phyloP scores from a whole-genome alignment of 1,140 invertebrate species.

The Drosophila bifasciata region DNA sequence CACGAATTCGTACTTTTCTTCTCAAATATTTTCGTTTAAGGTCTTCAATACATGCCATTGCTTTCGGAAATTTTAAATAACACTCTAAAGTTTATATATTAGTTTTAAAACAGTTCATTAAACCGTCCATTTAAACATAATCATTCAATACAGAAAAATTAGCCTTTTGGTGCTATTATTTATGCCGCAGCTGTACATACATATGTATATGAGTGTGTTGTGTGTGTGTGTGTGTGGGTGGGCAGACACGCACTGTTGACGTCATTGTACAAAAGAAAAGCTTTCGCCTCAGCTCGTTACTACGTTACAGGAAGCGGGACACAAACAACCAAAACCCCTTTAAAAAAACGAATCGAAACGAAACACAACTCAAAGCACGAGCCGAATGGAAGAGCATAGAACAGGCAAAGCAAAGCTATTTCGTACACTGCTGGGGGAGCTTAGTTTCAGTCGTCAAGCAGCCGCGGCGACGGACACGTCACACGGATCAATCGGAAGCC shows the following conservation, averaged over 20 bases:
- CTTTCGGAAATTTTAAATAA: too few relatives aligned
- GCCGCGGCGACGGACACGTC: conserved; percentile 63
- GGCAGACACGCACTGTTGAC: conserved; percentile 69
- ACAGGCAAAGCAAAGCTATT: conserved; percentile 47
- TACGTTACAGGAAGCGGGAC: conserved; percentile 69
- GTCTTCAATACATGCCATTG: too few relatives aligned
- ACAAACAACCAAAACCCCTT: conserved; percentile 26
- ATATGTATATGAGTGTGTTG: conserved; percentile 2
- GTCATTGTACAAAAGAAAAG: conserved; percentile 70
- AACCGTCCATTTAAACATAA: too few relatives aligned
- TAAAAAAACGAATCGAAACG: background rate
- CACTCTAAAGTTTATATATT: too few relatives aligned
- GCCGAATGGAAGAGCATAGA: conserved; percentile 13
- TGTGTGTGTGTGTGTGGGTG: conserved; percentile 54
- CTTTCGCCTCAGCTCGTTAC: conserved; percentile 61
- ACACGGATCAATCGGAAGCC: conserved; percentile 7
- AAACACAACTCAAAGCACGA: conserved; percentile 10
- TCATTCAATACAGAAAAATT: too few relatives aligned
- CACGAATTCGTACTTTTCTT: too few relatives aligned
- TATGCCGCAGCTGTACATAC: too few relatives aligned
- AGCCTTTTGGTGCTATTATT: too few relatives aligned
- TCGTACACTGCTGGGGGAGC: conserved; percentile 35
- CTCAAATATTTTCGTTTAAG: too few relatives aligned
- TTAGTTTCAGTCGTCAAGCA: conserved; percentile 66
- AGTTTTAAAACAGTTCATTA: too few relatives aligned